Percentiles rank a stretch among this genome's conserved stretches.
phyloP scores from a whole-genome alignment of 2,797 vertebrate species.

The Monodelphis domestica region DNA sequence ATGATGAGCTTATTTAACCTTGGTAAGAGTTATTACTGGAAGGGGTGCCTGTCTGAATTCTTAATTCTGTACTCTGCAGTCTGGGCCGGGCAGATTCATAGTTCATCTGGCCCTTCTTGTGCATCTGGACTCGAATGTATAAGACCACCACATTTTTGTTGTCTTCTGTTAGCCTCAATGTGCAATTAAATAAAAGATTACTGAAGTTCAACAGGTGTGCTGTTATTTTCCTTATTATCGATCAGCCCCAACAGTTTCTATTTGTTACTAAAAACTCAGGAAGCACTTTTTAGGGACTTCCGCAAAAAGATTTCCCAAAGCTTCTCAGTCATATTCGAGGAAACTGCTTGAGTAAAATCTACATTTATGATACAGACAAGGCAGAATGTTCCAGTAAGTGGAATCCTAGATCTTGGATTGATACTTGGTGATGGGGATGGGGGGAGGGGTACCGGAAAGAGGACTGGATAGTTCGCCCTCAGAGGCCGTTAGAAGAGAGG shows the following conservation, averaged over 20 bases:
- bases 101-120: slow-evolving; percentile 58
- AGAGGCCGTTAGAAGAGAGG: neutral
- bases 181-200: slow-evolving; percentile 54
- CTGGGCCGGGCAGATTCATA: neutral
- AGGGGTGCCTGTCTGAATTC: neutral
- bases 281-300: neutral
- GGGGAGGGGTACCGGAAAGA: neutral
- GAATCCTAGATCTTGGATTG: neutral
- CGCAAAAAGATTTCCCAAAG: neutral
- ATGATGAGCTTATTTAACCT: slow-evolving; percentile 25
- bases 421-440: neutral
- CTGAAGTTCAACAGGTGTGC: slow-evolving; percentile 58
- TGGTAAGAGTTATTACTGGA: neutral
- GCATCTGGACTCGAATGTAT: slow-evolving; percentile 55
- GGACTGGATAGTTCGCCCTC: neutral
- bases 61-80: neutral
- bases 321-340: neutral
- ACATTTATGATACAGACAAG: neutral
- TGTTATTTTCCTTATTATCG: slow-evolving; percentile 15
- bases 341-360: slow-evolving; percentile 5
- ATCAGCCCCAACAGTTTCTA: slow-evolving; percentile 12
- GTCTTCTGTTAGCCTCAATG: slow-evolving; percentile 69
- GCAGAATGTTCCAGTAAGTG: neutral
- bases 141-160: slow-evolving; percentile 22
- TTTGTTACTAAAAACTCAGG: slow-evolving; percentile 8